Base-by-base conservation (phyloP, 2,797 vertebrate genomes). In the Coccyzus lansbergi region DNA sequence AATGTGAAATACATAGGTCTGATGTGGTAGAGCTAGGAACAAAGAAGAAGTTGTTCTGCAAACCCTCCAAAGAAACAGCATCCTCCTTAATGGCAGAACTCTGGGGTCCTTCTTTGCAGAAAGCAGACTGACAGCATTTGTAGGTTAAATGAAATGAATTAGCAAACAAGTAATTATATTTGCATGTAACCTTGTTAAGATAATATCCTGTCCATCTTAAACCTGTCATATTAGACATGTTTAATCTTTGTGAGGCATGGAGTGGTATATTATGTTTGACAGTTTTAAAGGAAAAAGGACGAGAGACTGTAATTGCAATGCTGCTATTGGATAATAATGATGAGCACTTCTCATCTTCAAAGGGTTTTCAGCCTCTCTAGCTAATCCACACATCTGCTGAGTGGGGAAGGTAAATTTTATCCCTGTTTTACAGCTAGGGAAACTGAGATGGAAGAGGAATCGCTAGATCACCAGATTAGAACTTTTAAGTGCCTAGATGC, bases 161-260 rank as follows among this genome's bases (percentile, higher is more conserved):
- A 95, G 89, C 31, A 76, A 95, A 95, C 49, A 88, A 86, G 85
- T 90, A 95, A 96, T 97, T 95, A 64, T 84, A 94, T 93, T 95
- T 95, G 88, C 87, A 79, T 94, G 90, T 95, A 93, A 91, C 85
- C 91, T 92, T 5, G 49, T 95, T 96, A 95, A 88, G 74, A 58
- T 94, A 92, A 93, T 96, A 91, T 87, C 83, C 91, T 95, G 94
- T 88, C 95, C 87, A 87, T 96, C 94, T 93, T 90, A 87, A 90
- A 83, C n/a, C 90, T 95, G 95, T 94, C 91, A 55, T 36, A 89
- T 90, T 88, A 94, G 94, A 94, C 86, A 29, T 55, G 74, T 80
- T 94, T 95, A 94, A 95, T 96, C 89, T 96, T 78, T 34, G 77
- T 93, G 94, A 96, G 1, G 3, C 92, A 88, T 94, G 83, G 90